Base-by-base conservation (phyloP, 2,797 vertebrate species). In the Gastrophryne carolinensis region DNA sequence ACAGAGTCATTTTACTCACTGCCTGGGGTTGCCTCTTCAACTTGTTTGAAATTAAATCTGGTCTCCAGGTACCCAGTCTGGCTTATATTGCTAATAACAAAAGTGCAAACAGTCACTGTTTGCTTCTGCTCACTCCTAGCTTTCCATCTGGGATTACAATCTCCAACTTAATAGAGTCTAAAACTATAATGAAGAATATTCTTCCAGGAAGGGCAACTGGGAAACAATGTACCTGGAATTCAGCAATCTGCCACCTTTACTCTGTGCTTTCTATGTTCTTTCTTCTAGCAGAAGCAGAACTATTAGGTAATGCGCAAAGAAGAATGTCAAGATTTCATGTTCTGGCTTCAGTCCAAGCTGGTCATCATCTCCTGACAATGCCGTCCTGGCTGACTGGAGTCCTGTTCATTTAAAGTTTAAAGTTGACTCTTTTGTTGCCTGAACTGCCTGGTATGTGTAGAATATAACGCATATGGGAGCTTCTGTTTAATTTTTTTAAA, bases 71-170 rank as follows among this genome's bases (percentile, higher is more conserved):
- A 91, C 91, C 91, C 90, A 91, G 90, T 86, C 85, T 88, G 90
- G 90, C 90, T 86, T 91, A 87, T 90, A 87, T 91, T 89, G 87
- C 86, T 91, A 91, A 91, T 91, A 92, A 91, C 89, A 87, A 90
- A 86, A 86, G 82, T 87, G 89, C 90, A 91, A 91, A 91, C 87
- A 91, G 89, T 87, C 86, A 89, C 84, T 90, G 84, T 92, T 91
- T 90, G 89, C 90, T 90, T 90, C 90, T 87, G 90, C 89, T 91
- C 90, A 91, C 85, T 92, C 88, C 89, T 88, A 85, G 89, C 88
- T 90, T 90, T 88, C 90, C 89, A 89, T 87, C 80, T 67, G 87
- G 84, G 87, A 90, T 89, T 92, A 90, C 89, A 90, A 91, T 92
- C 89, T 90, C 86, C 85, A 84, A 84, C 87, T 90, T 92, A 90